Percentiles rank a stretch among this genome's conserved stretches.
phyloP scores from a whole-genome alignment of 1,140 invertebrate genomes.

The Drosophila prosaltans region DNA sequence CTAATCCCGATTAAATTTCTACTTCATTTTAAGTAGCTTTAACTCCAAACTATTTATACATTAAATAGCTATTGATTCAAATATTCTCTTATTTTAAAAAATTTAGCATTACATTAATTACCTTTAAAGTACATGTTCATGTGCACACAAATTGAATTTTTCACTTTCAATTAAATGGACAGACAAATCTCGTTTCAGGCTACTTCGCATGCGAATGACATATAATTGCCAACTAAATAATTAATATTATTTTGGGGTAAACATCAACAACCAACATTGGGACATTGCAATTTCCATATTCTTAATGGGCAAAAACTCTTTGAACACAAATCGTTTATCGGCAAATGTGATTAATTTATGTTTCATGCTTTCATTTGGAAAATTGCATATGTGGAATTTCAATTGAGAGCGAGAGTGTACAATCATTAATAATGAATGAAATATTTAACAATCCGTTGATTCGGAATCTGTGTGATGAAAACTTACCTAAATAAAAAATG shows the following conservation, averaged over 20 bases:
- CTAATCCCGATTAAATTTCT: too few relatives aligned
- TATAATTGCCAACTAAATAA: slow-evolving; percentile 21
- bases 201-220: not conserved
- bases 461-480: not conserved
- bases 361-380: slow-evolving; percentile 16
- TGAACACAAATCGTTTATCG: slow-evolving; percentile 50
- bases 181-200: not conserved
- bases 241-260: slow-evolving; percentile 19
- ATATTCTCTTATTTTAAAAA: too few relatives aligned
- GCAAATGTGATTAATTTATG: slow-evolving; percentile 63
- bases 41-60: too few relatives aligned
- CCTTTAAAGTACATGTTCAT: too few relatives aligned
- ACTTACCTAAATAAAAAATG: slow-evolving; percentile 78
- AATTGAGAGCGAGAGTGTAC: slow-evolving; percentile 43
- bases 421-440: slow-evolving; percentile 53
- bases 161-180: not conserved
- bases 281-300: slow-evolving; percentile 27
- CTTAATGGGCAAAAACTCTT: slow-evolving; percentile 55
- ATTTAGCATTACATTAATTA: too few relatives aligned
- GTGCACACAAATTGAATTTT: too few relatives aligned
- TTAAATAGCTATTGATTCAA: too few relatives aligned
- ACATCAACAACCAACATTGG: slow-evolving; percentile 29
- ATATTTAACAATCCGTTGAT: slow-evolving; percentile 12
- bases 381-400: slow-evolving; percentile 54
- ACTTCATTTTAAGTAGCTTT: too few relatives aligned